These are phyloP conservation scores for Phyllopteryx taeniolatus DNA, from an alignment of 2,113 vertebrate genomes.

Conservation along the genomic window DNA sequence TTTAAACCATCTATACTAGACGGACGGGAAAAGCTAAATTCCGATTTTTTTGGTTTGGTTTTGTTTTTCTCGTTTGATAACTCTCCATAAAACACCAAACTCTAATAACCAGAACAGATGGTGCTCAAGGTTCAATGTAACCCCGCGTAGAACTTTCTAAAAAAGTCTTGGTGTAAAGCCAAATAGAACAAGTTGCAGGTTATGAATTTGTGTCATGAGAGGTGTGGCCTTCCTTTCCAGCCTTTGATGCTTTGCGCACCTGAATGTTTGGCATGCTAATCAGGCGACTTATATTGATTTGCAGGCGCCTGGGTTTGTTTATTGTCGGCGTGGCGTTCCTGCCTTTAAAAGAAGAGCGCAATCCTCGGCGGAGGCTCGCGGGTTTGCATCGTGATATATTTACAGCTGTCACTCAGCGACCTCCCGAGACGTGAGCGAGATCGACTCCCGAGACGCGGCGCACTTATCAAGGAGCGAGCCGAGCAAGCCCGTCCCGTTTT, in stretches of 20 bases:
- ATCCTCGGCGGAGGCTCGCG: conserved; percentile 52
- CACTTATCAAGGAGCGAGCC: conserved; percentile 70
- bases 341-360: conserved; percentile 46
- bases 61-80: not conserved
- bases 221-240: not conserved
- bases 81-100: not conserved
- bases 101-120: not conserved
- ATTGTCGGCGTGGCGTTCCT: conserved; percentile 54
- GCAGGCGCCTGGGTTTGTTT: conserved; percentile 44
- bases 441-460: conserved; percentile 64
- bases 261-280: not conserved
- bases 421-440: conserved; percentile 61
- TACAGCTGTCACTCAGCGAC: conserved; percentile 73
- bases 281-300: conserved; percentile 40
- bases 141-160: not conserved
- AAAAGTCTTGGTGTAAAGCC: not conserved
- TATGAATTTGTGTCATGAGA: conserved; percentile 2
- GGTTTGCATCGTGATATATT: conserved; percentile 60
- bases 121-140: not conserved
- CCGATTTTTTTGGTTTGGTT: not conserved
- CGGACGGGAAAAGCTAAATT: not conserved
- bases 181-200: not conserved
- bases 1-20: not conserved
- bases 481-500: conserved; percentile 68
- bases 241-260: not conserved